Conservation (phyloP, 2,888 invertebrate genomes). For the Acrocera orbiculus region DNA sequence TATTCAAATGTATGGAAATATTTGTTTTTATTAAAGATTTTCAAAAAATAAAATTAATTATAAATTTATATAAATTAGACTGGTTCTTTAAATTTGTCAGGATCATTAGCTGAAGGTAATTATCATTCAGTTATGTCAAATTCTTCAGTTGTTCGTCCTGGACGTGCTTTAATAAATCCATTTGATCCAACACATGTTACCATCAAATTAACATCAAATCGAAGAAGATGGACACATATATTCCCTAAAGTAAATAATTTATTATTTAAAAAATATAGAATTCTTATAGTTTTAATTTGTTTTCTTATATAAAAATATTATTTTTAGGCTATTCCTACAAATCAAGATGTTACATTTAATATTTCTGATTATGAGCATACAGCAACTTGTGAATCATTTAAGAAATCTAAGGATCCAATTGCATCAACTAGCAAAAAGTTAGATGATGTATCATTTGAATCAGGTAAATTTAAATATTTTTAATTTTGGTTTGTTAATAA, state of each 20-base stretch:
- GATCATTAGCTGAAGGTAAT: slow-evolving; percentile 28
- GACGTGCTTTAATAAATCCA: slow-evolving; percentile 84
- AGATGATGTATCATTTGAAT: no score
- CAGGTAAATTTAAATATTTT: no score
- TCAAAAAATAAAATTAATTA: no score
- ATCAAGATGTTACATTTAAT: slow-evolving; percentile 28
- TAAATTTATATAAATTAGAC: no score
- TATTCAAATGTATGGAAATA: not conserved
- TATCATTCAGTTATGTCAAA: slow-evolving; percentile 27
- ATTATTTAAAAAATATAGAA: no score
- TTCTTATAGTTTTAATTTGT: no score
- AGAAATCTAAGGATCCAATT: slow-evolving; percentile 18
- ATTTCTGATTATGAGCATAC: slow-evolving; percentile 25
- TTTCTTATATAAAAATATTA: slow-evolving; percentile 86
- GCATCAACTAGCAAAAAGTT: no score
- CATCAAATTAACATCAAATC: slow-evolving; percentile 86
- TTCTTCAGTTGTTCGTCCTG: slow-evolving; percentile 48
- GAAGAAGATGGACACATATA: slow-evolving; percentile 95
- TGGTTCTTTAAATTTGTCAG: slow-evolving; percentile 24
- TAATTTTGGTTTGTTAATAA: no score
- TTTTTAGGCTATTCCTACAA: slow-evolving; percentile 66
- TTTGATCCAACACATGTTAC: slow-evolving; percentile 96
- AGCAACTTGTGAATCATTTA: slow-evolving; percentile 22
- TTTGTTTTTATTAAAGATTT: not conserved
- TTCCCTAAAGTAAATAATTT: slow-evolving; percentile 55